Evolutionary conservation across 2,113 vertebrate species (phyloP), one percentile per base, ranked within the genome.

Genomic region (Oryzias woworae): DNA sequence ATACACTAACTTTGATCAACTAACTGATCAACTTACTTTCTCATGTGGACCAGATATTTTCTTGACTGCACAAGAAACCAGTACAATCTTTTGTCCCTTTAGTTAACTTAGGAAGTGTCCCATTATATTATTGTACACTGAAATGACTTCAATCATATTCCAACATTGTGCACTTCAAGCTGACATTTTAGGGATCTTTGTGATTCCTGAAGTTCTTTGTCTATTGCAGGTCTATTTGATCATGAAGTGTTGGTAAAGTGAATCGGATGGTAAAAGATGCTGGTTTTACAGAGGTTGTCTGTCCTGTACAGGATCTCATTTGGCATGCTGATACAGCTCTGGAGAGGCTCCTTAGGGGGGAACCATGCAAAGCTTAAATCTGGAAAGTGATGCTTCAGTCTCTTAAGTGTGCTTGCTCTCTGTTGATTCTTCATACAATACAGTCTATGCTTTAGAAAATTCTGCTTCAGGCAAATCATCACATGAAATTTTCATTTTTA

Each of bases 301-400:
- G n/a, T 58, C 67, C 68, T 49, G 22, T 41, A 56, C 31, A 59
- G 22, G 28, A 65, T 74, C 63, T 81, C 51, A 70, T 50, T 86
- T 46, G 60, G 56, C 59, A 76, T 73, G 69, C 71, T 56, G 67
- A 66, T 58, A 49, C 41, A 58, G 49, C 68, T 68, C 54, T 51
- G 20, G 53, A 66, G 62, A 41, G 47, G 60, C 56, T 83, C 75
- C 53, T 73, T 15, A 0, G 55, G 48, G 50, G 73, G 50, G 73
- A 45, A 59, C 60, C 60, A n/a, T 22, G 75, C 46, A 62, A 53
- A 42, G 80, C 71, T 81, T 75, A 69, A 65, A 68, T 71, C 26
- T 61, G 48, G 57, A 73, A 69, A 75, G 82, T 70, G 53, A 69
- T 69, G 58, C 51, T 74, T 72, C 23, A 69, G 52, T 69, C 53